phyloP scores from a whole-genome alignment of 2,797 vertebrate species.

The Leuciscus waleckii region DNA sequence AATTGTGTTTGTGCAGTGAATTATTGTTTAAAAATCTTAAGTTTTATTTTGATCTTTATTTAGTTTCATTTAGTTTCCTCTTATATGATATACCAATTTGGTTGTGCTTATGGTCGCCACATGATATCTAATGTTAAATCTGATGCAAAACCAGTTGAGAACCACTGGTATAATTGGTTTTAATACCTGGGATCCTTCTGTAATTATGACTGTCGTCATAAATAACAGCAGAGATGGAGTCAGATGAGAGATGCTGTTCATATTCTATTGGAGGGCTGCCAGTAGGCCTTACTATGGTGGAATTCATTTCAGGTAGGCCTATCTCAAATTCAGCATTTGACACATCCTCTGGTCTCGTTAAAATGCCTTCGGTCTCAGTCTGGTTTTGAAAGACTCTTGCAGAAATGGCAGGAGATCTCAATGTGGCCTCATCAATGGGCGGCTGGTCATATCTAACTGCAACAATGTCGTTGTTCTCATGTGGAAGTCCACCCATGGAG shows the following conservation, averaged over 20 bases:
- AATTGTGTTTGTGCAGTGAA: not conserved
- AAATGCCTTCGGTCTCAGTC: conserved; percentile 25
- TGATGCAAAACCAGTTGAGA: conserved; percentile 16
- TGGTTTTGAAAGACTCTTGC: conserved; percentile 55
- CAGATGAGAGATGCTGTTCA: conserved; percentile 38
- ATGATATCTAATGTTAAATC: not conserved
- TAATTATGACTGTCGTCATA: conserved; percentile 34
- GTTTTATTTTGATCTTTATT: not conserved
- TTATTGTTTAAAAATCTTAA: not conserved
- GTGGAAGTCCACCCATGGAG: conserved; percentile 42
- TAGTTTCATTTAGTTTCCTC: not conserved
- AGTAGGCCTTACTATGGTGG: conserved; percentile 36
- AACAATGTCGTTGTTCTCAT: conserved; percentile 44
- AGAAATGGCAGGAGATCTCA: conserved; percentile 32
- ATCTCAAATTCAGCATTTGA: conserved; percentile 43
- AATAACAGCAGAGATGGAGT: conserved; percentile 31
- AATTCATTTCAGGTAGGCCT: conserved; percentile 17
- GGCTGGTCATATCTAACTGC: conserved; percentile 51
- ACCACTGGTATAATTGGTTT: not conserved
- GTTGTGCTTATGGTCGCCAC: not conserved
- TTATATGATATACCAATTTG: not conserved
- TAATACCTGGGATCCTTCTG: conserved; percentile 44
- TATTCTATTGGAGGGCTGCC: conserved; percentile 50
- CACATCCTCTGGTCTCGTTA: conserved; percentile 47
- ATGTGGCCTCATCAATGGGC: conserved; percentile 29